Conservation (phyloP, 1,140 invertebrate genomes). For the Bombus ignitus region DNA sequence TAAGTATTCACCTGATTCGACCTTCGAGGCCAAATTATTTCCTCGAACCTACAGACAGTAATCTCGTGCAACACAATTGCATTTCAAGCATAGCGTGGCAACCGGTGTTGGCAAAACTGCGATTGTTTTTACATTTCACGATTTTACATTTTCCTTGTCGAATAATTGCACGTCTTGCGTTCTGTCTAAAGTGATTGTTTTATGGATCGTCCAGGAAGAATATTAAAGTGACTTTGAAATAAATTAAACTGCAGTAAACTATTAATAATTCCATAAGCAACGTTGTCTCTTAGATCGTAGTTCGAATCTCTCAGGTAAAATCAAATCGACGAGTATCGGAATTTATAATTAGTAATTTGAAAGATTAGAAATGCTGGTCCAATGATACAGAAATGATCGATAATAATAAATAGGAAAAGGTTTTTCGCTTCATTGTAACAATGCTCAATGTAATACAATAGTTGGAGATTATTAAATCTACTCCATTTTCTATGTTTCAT, state of each 20-base stretch:
- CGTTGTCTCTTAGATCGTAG: neutral
- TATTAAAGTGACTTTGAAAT: neutral
- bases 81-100: neutral
- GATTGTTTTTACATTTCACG: neutral
- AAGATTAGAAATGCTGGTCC: no score
- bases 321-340: neutral
- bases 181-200: neutral
- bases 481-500: no score
- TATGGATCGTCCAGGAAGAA: neutral
- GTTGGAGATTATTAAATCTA: no score
- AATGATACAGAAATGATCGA: neutral
- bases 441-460: neutral
- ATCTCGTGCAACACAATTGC: no score
- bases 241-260: neutral
- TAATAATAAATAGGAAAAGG: neutral
- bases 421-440: neutral
- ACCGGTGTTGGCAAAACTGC: neutral
- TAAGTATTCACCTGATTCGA: neutral
- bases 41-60: neutral
- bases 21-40: conserved; percentile 32
- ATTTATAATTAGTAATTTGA: neutral
- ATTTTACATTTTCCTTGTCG: neutral
- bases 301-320: neutral
- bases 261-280: no score
- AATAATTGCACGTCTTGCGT: neutral